phyloP scores from a whole-genome alignment of 2,797 vertebrate species.

The Rhinella marina region DNA sequence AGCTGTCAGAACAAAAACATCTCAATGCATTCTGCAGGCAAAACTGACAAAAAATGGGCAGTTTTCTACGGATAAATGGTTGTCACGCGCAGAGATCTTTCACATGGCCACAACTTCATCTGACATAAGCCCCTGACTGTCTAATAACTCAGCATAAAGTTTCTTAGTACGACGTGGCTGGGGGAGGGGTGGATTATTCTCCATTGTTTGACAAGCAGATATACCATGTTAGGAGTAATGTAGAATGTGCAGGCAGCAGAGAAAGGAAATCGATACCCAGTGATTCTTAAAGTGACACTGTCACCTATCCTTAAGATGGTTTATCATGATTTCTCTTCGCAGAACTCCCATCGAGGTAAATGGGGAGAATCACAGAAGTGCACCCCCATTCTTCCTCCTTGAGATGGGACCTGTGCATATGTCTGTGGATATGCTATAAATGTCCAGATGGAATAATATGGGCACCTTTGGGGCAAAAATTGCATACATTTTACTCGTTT shows the following conservation, averaged over 20 bases:
- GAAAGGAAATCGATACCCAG: too few species aligned
- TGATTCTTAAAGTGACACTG: too few species aligned
- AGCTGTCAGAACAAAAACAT: slow-evolving; percentile 37
- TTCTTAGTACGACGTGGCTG: neutral
- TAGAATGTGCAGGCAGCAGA: neutral
- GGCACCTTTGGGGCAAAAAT: too few species aligned
- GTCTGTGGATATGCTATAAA: too few species aligned
- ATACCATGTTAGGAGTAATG: neutral
- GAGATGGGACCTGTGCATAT: too few species aligned
- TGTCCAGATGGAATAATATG: too few species aligned
- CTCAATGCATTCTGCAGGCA: slow-evolving; percentile 12
- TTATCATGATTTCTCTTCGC: too few species aligned
- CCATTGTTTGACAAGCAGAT: neutral
- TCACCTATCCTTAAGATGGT: too few species aligned
- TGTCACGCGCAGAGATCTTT: neutral
- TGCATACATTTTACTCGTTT: too few species aligned
- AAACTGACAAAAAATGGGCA: neutral
- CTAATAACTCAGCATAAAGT: neutral
- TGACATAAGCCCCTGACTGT: neutral
- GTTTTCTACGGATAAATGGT: neutral
- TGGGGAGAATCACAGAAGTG: too few species aligned
- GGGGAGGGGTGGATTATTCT: neutral
- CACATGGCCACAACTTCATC: neutral
- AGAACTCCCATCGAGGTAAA: too few species aligned
- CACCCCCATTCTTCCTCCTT: too few species aligned